phyloP scores from a whole-genome alignment of 2,797 vertebrate genomes.

The Todus mexicanus region DNA sequence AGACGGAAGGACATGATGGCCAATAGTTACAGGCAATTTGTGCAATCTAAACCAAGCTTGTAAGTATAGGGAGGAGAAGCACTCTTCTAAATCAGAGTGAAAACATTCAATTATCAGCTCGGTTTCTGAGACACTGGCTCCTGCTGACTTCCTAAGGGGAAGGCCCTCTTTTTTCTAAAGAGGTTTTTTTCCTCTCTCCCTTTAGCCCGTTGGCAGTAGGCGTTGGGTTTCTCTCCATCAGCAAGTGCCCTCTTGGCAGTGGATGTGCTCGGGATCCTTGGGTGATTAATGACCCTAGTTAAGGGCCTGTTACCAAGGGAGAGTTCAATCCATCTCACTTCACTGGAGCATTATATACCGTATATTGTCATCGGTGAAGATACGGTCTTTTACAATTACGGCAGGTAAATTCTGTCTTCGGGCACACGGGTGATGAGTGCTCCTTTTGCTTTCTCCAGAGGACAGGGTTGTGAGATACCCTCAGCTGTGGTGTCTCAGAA shows the following conservation, averaged over 20 bases:
- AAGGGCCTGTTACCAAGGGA: constrained; percentile 62
- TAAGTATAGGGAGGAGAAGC: not conserved
- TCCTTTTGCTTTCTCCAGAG: not conserved
- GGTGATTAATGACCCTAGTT: constrained; percentile 73
- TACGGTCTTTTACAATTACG: constrained; percentile 41
- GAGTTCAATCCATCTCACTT: constrained; percentile 74
- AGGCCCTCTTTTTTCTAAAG: constrained; percentile 35
- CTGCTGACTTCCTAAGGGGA: constrained; percentile 12
- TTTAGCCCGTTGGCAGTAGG: constrained; percentile 28
- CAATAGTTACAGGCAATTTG: not conserved
- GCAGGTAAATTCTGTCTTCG: constrained; percentile 57
- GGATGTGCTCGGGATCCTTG: constrained; percentile 11
- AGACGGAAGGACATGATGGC: not conserved
- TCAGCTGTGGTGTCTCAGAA: not conserved
- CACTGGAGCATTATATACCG: constrained; percentile 47
- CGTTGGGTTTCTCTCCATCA: constrained; percentile 42
- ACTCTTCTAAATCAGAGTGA: constrained; percentile 5
- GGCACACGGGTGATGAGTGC: not conserved
- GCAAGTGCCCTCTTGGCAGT: constrained; percentile 59
- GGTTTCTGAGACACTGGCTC: constrained; percentile 13
- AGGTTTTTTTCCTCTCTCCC: not conserved
- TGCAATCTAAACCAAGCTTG: not conserved
- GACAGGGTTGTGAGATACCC: not conserved
- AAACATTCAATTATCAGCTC: constrained; percentile 35
- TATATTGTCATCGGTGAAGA: constrained; percentile 47